Base-by-base conservation (phyloP, 2,797 vertebrate genomes). In the Mustela erminea region DNA sequence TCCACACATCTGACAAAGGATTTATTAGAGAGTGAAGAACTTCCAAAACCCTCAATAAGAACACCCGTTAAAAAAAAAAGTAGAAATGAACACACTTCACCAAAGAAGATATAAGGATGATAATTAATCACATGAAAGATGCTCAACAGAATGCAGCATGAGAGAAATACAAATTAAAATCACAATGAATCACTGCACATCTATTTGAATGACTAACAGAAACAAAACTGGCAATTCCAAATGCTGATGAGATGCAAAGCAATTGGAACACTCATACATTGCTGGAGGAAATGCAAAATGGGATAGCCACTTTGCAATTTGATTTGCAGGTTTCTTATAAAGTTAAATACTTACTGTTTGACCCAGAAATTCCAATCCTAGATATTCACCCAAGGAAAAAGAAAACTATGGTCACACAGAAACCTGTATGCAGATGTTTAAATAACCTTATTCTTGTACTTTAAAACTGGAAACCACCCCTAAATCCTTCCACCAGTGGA, bases 221-320 rank as follows among this genome's bases (percentile, higher is more conserved):
- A 68, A 75, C 43, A 68, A 96, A 95, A 58, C 60, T 84, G 52
- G 78, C 35, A 66, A 80, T 81, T 93, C 49, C 89, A 64, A 95
- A 81, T 64, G 43, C 38, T 80, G 49, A 58, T 29, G 80, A 29
- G 13, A 87, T 9, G 6, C 25, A 91, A 58, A 94, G 29, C 75
- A 68, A 32, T 17, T 10, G 27, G 32, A 87, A 29, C 4, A 13
- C 14, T 35, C 41, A 29, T 15, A 3, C 7, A 21, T 5, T 12
- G 15, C 72, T 70, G 27, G n/a, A 29, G 49, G 21, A 74, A 58
- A 72, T 18, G 14, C 13, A 56, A 91, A 78, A 91, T n/a, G 27
- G 9, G 10, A 54, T 20, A 64, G 60, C 12, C 68, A 62, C 23
- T 80, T 74, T 18, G 29, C 17, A 60, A 56, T n/a, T 70, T 92